These are phyloP conservation scores for Callorhinus ursinus DNA, from an alignment of 2,113 vertebrate species.

Conservation along the genomic window DNA sequence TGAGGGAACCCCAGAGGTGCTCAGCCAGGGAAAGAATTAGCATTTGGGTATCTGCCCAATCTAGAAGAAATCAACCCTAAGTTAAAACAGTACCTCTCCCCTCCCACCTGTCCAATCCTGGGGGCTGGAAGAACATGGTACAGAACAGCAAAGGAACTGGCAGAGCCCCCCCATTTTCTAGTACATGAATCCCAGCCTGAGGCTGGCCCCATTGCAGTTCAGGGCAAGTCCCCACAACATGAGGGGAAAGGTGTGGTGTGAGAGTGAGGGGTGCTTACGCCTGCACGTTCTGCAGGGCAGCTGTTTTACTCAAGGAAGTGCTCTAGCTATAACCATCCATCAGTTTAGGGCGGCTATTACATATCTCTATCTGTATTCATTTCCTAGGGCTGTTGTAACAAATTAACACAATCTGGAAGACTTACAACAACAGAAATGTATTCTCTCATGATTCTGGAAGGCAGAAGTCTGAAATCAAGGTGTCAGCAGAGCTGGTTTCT, in stretches of 20 bases:
- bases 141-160: neutral
- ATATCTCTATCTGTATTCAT: fast-evolving
- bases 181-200: neutral
- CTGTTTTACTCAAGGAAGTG: neutral
- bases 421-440: neutral
- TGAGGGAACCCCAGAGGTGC: neutral
- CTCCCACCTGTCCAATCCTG: neutral
- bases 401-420: neutral
- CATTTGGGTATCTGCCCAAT: neutral
- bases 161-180: neutral
- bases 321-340: no score
- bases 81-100: neutral
- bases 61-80: neutral
- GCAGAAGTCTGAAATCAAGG: neutral
- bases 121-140: neutral
- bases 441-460: neutral
- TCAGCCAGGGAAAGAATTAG: neutral
- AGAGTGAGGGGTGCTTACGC: neutral
- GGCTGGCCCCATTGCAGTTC: neutral
- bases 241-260: neutral
- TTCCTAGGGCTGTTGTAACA: neutral
- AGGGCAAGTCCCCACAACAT: neutral
- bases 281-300: no score
- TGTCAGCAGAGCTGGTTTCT: neutral
- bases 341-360: neutral